Conservation (phyloP, 2,113 vertebrate species). For the Thunnus thynnus region DNA sequence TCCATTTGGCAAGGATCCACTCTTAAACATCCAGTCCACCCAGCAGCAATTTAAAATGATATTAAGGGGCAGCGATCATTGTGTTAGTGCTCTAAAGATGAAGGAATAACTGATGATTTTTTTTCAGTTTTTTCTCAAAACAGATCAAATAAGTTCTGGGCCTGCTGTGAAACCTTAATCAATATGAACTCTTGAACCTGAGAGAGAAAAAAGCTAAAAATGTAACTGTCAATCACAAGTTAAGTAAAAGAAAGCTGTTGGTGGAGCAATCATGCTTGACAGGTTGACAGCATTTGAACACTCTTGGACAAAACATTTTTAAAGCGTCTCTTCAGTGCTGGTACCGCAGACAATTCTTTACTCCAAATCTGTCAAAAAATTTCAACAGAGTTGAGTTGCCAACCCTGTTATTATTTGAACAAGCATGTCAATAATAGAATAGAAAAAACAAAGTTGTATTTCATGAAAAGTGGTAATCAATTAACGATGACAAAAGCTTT, state of each 20-base stretch:
- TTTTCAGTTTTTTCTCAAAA: slow-evolving; percentile 46
- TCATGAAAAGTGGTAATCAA: slow-evolving; percentile 58
- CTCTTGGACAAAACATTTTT: slow-evolving; percentile 45
- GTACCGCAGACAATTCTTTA: slow-evolving; percentile 32
- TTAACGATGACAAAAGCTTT: slow-evolving; percentile 52
- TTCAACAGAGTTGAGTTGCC: slow-evolving; percentile 39
- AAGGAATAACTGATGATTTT: not conserved
- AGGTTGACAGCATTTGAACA: slow-evolving; percentile 53
- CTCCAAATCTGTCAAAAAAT: slow-evolving; percentile 59
- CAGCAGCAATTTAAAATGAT: not conserved
- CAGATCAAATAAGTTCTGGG: slow-evolving; percentile 33
- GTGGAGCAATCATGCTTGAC: slow-evolving; percentile 45
- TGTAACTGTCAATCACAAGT: slow-evolving; percentile 59
- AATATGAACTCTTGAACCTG: slow-evolving; percentile 43
- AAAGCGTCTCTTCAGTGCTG: slow-evolving; percentile 22
- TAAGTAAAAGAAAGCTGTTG: slow-evolving; percentile 49
- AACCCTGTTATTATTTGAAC: slow-evolving; percentile 63
- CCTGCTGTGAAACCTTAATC: slow-evolving; percentile 12
- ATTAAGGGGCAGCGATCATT: not conserved
- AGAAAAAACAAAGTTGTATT: slow-evolving; percentile 55
- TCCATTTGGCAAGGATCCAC: not conserved
- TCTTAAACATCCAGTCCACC: not conserved
- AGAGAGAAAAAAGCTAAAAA: slow-evolving; percentile 40
- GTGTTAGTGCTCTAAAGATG: not conserved
- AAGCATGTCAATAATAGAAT: slow-evolving; percentile 42